Conservation (phyloP, 2,113 vertebrate genomes). For the Probosciger aterrimus region DNA sequence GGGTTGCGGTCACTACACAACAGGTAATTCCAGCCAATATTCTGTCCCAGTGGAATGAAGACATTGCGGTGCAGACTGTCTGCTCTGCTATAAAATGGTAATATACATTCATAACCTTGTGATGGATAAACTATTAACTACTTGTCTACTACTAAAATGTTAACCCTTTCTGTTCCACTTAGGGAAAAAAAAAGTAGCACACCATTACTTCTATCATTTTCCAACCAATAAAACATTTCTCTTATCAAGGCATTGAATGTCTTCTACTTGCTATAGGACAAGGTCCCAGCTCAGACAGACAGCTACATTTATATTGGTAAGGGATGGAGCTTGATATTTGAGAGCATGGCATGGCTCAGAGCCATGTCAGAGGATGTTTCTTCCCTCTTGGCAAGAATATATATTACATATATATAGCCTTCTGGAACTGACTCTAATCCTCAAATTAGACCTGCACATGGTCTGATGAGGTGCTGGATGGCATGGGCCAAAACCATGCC, state of each 20-base stretch:
- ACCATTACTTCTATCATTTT: not conserved
- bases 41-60: not conserved
- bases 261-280: not conserved
- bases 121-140: conserved; percentile 10
- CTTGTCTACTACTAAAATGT: not conserved
- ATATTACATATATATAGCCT: not conserved
- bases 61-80: not conserved
- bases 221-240: not conserved
- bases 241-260: not conserved
- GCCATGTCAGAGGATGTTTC: not conserved
- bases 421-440: not conserved
- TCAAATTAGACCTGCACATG: not conserved
- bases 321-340: not conserved
- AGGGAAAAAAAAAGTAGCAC: not conserved
- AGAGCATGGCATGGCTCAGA: not conserved
- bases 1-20: not conserved
- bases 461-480: not conserved
- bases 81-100: not conserved
- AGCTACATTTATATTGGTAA: not conserved
- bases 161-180: not conserved
- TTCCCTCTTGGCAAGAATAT: not conserved
- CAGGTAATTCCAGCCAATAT: not conserved
- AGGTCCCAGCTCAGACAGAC: not conserved
- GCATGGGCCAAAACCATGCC: not conserved
- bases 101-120: not conserved